phyloP scores from a whole-genome alignment of 2,888 invertebrate genomes.

The Lasioglossum morio region DNA sequence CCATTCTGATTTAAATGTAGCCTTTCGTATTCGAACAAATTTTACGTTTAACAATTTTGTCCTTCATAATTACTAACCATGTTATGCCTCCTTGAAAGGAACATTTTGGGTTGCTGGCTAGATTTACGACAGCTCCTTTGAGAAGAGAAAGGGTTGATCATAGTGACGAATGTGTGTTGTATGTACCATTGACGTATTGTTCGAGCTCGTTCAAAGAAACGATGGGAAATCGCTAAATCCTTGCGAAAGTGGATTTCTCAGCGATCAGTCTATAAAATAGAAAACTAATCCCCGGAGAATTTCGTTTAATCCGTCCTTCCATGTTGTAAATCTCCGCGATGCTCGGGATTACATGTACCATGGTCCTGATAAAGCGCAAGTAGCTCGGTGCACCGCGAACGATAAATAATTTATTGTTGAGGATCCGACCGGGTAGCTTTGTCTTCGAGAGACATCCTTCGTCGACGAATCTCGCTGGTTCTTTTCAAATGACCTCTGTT shows the following conservation, averaged over 20 bases:
- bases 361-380: slow-evolving; percentile 1
- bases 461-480: neutral
- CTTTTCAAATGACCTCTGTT: neutral
- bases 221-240: neutral
- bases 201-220: neutral
- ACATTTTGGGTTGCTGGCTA: neutral
- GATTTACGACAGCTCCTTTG: neutral
- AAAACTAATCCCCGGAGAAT: slow-evolving; percentile 22
- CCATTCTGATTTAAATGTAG: too few relatives aligned
- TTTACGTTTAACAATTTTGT: neutral
- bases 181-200: neutral
- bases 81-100: neutral
- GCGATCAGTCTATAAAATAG: slow-evolving; percentile 16
- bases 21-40: neutral
- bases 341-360: slow-evolving; percentile 14
- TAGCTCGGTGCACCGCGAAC: too few relatives aligned
- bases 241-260: neutral
- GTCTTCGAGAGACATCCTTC: neutral
- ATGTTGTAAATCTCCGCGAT: slow-evolving; percentile 2
- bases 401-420: neutral
- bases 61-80: neutral
- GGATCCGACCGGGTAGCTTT: neutral
- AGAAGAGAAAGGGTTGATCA: neutral
- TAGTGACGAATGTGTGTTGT: neutral
- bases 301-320: slow-evolving; percentile 28